Conservation (phyloP, 2,888 invertebrate species). For the Stomorhina lunata region DNA sequence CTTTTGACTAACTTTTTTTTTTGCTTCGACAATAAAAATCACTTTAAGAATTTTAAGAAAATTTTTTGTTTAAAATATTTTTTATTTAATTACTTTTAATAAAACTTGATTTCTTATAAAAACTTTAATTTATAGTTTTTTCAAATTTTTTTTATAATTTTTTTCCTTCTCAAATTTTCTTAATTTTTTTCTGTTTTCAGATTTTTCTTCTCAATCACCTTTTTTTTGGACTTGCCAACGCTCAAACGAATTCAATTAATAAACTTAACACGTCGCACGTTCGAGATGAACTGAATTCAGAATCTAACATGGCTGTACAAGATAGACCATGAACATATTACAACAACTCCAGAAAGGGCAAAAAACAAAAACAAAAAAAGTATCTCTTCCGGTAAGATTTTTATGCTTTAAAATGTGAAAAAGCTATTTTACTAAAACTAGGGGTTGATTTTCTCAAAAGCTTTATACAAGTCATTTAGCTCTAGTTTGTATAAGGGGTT, state of each 20-base stretch:
- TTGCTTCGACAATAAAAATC: not conserved
- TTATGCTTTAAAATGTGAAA: not conserved
- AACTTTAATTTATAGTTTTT: too few species aligned
- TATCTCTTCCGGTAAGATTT: slow-evolving; percentile 56
- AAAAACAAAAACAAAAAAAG: not conserved
- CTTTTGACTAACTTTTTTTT: slow-evolving; percentile 14
- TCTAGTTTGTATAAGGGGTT: not conserved
- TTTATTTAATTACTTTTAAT: not conserved
- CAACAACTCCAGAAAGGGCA: slow-evolving; percentile 24
- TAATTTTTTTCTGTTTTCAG: not conserved
- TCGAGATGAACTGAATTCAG: slow-evolving; percentile 69
- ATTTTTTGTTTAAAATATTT: not conserved
- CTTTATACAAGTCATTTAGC: not conserved
- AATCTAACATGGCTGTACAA: slow-evolving; percentile 48
- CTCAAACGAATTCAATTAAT: slow-evolving; percentile 48
- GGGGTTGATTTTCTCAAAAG: slow-evolving; percentile 6
- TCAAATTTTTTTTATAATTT: too few species aligned
- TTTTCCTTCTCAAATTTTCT: too few species aligned
- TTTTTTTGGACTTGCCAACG: slow-evolving; percentile 13
- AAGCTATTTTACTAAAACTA: slow-evolving; percentile 6
- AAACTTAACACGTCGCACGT: slow-evolving; percentile 75
- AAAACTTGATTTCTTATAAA: too few species aligned
- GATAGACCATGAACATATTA: slow-evolving; percentile 53
- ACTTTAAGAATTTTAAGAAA: too few species aligned
- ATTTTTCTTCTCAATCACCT: slow-evolving; percentile 2